These are phyloP conservation scores for Baryphthengus martii DNA, from an alignment of 2,113 vertebrate genomes.

Conservation along the genomic window DNA sequence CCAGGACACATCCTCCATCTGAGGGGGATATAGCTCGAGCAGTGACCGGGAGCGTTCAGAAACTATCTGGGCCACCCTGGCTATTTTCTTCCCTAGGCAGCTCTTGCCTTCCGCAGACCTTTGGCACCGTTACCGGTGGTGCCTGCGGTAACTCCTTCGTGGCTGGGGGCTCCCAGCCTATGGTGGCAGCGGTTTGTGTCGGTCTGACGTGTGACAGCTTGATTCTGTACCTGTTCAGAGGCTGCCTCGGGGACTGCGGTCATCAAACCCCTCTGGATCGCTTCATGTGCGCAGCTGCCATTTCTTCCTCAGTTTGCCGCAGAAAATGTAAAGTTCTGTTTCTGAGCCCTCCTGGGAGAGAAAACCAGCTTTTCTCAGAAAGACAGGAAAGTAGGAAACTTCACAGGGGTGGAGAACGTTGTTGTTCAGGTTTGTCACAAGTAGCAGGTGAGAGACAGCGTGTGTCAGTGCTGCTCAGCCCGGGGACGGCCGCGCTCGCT, in stretches of 20 bases:
- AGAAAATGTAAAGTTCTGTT: neutral
- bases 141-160: neutral
- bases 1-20: neutral
- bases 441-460: neutral
- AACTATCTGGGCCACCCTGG: neutral
- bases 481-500: neutral
- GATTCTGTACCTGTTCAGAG: neutral
- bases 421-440: neutral
- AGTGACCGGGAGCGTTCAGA: neutral
- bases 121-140: neutral
- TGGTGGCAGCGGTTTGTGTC: neutral
- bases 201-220: neutral
- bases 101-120: neutral
- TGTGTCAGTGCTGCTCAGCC: neutral
- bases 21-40: neutral
- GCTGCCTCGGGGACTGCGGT: neutral
- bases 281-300: neutral
- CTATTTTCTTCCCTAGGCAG: neutral
- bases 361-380: neutral
- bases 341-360: neutral
- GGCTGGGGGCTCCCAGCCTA: neutral
- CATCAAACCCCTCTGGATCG: neutral
- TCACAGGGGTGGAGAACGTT: neutral
- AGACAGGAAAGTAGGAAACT: neutral
- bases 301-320: fast-evolving